These are phyloP conservation scores for Petrocephalus microphthalmus DNA, from an alignment of 2,113 vertebrate genomes.

Conservation along the genomic window DNA sequence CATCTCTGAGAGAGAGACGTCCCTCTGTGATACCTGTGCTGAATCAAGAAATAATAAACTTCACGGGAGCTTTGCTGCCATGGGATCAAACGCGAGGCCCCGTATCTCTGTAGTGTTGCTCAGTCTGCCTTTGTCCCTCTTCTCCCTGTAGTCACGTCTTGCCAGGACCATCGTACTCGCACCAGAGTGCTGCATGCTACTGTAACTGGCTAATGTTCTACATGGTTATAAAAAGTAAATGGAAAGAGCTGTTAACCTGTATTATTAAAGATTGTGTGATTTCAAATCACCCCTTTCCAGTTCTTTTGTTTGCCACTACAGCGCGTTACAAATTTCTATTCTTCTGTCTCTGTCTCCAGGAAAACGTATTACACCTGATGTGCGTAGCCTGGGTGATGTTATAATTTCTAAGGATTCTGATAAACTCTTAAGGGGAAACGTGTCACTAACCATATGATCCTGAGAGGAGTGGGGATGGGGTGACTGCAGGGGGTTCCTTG, in stretches of 20 bases:
- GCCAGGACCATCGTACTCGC: not conserved
- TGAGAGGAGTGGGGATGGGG: not conserved
- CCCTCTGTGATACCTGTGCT: constrained; percentile 40
- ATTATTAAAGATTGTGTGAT: not conserved
- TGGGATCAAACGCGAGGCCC: constrained; percentile 38
- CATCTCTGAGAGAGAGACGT: constrained; percentile 32
- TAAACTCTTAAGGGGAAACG: not conserved
- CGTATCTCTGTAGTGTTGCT: constrained; percentile 34
- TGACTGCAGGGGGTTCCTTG: not conserved
- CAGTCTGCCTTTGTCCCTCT: constrained; percentile 20
- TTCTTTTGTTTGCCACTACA: not conserved
- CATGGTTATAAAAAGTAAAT: not conserved
- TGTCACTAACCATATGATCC: not conserved
- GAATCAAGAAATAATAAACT: constrained; percentile 21
- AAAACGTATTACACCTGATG: constrained; percentile 11
- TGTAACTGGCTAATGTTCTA: not conserved
- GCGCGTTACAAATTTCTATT: not conserved
- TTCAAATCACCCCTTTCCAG: not conserved
- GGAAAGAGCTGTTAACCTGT: not conserved
- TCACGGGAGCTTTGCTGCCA: constrained; percentile 28
- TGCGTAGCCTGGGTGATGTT: constrained; percentile 16
- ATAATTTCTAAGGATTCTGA: constrained; percentile 23
- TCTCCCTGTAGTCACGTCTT: constrained; percentile 20
- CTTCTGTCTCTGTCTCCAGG: not conserved
- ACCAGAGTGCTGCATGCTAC: not conserved